These are phyloP conservation scores for Megalops cyprinoides DNA, from an alignment of 2,797 vertebrate genomes.

Conservation along the genomic window DNA sequence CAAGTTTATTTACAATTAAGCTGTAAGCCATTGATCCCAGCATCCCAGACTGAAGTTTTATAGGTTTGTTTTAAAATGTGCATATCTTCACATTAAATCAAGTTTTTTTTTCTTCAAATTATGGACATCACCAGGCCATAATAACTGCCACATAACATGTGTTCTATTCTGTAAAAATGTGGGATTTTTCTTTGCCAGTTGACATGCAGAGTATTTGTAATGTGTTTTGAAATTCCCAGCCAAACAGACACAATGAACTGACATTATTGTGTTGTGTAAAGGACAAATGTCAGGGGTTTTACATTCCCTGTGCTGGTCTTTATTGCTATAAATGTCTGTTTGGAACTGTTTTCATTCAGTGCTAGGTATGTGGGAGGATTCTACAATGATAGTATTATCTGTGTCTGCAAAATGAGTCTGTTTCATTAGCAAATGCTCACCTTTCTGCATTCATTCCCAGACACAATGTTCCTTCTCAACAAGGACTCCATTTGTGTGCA, in stretches of 20 bases:
- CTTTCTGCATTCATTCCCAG: background rate
- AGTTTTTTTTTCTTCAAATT: too few relatives aligned
- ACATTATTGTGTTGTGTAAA: background rate
- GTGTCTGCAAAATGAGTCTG: background rate
- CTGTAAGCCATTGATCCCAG: too few relatives aligned
- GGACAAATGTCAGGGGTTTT: background rate
- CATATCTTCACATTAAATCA: background rate
- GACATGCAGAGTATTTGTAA: background rate
- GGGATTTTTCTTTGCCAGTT: background rate
- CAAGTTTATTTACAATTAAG: background rate
- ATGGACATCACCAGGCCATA: background rate
- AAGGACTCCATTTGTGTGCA: background rate
- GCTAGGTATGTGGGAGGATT: constrained; percentile 63
- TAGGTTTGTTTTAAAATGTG: background rate
- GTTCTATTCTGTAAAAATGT: background rate
- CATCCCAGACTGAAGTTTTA: background rate
- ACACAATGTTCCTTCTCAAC: background rate
- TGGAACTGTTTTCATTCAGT: constrained; percentile 44
- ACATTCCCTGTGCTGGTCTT: constrained; percentile 9
- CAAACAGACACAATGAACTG: background rate
- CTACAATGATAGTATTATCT: constrained; percentile 51
- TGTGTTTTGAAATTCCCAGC: too few relatives aligned
- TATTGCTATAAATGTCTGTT: constrained; percentile 39
- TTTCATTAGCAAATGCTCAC: constrained; percentile 2
- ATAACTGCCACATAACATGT: too few relatives aligned